Evolutionary conservation across 2,888 invertebrate species (phyloP).

Genomic region (Escarpia spicata): DNA sequence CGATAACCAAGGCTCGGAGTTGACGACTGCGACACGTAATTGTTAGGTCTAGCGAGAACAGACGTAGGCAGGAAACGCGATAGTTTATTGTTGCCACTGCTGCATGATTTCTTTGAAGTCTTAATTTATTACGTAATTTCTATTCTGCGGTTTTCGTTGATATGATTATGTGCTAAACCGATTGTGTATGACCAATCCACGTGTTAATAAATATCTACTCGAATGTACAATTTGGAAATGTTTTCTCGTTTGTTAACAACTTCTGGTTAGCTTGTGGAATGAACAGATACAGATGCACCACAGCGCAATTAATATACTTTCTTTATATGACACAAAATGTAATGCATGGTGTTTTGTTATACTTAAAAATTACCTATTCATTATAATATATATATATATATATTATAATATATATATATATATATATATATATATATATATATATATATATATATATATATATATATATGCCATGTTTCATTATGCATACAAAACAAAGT

Average conservation of each 20-base stretch:
- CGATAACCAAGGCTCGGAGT: neutral
- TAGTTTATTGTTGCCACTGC: neutral
- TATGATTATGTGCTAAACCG: neutral
- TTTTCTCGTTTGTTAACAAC: neutral
- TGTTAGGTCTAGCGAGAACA: neutral
- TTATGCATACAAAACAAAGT: too few species aligned
- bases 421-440: too few species aligned
- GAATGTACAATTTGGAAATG: neutral
- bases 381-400: too few species aligned
- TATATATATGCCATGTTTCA: too few species aligned
- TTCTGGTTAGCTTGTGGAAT: neutral
- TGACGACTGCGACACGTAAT: neutral
- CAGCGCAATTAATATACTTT: neutral
- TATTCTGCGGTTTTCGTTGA: neutral
- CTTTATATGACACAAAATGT: neutral
- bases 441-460: too few species aligned
- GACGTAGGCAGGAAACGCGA: neutral
- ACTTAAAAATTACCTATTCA: too few species aligned
- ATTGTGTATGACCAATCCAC: neutral
- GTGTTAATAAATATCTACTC: neutral
- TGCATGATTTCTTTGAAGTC: too few species aligned
- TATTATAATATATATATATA: too few species aligned
- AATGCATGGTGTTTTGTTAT: neutral
- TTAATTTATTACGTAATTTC: neutral
- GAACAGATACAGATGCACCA: neutral